These are phyloP conservation scores for Luperina testacea DNA, from an alignment of 2,888 invertebrate genomes.

Conservation along the genomic window DNA sequence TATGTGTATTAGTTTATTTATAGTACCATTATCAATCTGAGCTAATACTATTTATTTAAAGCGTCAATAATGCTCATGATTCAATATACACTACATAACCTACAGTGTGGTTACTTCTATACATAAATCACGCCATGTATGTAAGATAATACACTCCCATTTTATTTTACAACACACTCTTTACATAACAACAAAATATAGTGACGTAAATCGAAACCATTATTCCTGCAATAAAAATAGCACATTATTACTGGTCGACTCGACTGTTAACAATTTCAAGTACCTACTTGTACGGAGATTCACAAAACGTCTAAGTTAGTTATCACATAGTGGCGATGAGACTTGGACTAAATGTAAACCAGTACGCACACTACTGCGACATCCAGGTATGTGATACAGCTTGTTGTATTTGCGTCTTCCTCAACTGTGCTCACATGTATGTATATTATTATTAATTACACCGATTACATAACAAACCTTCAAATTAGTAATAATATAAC, in stretches of 20 bases:
- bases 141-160: constrained; percentile 37
- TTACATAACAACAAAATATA: constrained; percentile 13
- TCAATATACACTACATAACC: constrained; percentile 20
- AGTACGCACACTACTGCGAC: constrained; percentile 82
- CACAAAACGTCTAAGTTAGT: constrained; percentile 24
- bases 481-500: constrained; percentile 74
- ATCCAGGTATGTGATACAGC: constrained; percentile 82
- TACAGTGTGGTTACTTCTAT: constrained; percentile 36
- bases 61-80: constrained; percentile 31
- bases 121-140: constrained; percentile 34
- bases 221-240: constrained; percentile 58
- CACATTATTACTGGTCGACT: constrained; percentile 26
- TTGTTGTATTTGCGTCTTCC: constrained; percentile 90
- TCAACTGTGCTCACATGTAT: constrained; percentile 80
- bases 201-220: constrained; percentile 30
- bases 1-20: constrained; percentile 43
- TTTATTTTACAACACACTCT: constrained; percentile 36
- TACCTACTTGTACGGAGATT: constrained; percentile 25
- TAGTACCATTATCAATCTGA: constrained; percentile 58
- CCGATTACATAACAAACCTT: constrained; percentile 73
- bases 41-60: constrained; percentile 22
- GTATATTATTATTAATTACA: constrained; percentile 73
- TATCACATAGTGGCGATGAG: constrained; percentile 56
- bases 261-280: constrained; percentile 33
- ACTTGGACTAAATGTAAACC: constrained; percentile 89